A percentile compares a stretch with the other conserved stretches of the same genome.
Conservation (phyloP, 2,888 invertebrate genomes). For the Leptinotarsa juncta region DNA sequence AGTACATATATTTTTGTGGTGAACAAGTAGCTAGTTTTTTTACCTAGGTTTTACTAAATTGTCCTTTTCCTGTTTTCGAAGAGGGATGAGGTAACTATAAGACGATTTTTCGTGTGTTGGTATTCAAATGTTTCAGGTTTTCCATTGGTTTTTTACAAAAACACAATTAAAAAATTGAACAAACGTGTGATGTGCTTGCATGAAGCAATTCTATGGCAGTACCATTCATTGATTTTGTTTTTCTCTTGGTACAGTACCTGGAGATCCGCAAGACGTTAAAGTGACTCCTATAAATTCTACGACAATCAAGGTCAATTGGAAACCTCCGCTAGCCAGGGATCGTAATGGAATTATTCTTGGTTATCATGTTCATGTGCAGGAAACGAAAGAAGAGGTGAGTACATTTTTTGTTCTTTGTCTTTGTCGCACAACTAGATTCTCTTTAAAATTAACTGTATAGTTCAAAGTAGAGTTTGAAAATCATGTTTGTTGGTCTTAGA, state of each 20-base stretch:
- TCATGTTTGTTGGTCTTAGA: no score
- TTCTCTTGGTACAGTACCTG: conserved; percentile 84
- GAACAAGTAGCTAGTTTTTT: conserved; percentile 33
- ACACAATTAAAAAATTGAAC: conserved; percentile 53
- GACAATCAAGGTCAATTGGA: conserved; percentile 95
- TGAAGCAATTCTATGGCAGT: conserved; percentile 47
- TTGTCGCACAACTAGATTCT: no score
- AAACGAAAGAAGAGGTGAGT: conserved; percentile 84
- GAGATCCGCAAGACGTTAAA: conserved; percentile 94
- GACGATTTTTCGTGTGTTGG: conserved; percentile 71
- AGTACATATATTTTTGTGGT: conserved; percentile 32
- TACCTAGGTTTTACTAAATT: conserved; percentile 34
- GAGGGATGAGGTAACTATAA: conserved; percentile 64
- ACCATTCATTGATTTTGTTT: conserved; percentile 27
- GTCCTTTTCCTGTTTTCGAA: conserved; percentile 37
- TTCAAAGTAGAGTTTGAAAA: no score
- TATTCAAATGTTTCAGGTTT: conserved; percentile 74
- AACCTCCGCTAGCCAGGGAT: conserved; percentile 90
- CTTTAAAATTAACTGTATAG: no score
- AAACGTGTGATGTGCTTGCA: conserved; percentile 64
- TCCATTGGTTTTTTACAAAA: conserved; percentile 53
- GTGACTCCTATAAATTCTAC: conserved; percentile 93
- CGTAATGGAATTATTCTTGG: conserved; percentile 96
- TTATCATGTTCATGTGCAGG: conserved; percentile 96
- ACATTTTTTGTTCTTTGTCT: not conserved